Percentiles rank a stretch among this genome's conserved stretches.
Conservation (phyloP, 2,113 vertebrate genomes). For the Oryzias javanicus region DNA sequence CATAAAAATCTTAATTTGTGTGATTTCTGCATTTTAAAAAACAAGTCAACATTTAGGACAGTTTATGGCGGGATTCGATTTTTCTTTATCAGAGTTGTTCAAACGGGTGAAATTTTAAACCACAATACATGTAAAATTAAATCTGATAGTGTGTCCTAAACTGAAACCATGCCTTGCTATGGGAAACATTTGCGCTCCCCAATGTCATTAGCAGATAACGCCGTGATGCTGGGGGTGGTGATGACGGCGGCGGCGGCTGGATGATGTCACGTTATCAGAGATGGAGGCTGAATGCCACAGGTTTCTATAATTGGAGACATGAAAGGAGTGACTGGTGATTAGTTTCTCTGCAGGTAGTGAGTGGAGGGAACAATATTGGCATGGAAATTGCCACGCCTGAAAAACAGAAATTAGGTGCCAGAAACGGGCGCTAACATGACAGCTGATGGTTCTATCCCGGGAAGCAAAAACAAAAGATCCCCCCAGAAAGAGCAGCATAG, state of each 20-base stretch:
- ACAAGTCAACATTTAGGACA: not conserved
- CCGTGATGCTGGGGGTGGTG: not conserved
- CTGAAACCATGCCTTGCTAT: not conserved
- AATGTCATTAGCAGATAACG: slow-evolving; percentile 2
- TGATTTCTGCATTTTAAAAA: too few species aligned
- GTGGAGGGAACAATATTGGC: not conserved
- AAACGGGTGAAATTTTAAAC: not conserved
- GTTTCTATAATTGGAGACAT: slow-evolving; percentile 9
- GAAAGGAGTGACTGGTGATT: not conserved
- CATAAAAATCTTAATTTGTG: too few species aligned
- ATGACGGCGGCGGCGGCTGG: slow-evolving; percentile 1
- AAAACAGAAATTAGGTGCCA: not conserved
- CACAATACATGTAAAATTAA: too few species aligned
- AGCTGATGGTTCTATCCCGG: slow-evolving; percentile 2
- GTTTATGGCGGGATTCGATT: not conserved
- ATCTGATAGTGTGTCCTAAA: slow-evolving; percentile 1
- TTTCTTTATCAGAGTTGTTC: slow-evolving; percentile 4
- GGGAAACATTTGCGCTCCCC: slow-evolving; percentile 1
- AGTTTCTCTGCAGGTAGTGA: slow-evolving; percentile 12
- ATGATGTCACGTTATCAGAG: slow-evolving; percentile 4
- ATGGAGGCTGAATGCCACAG: not conserved
- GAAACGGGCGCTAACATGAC: not conserved
- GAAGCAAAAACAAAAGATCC: not conserved
- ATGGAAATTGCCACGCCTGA: not conserved
- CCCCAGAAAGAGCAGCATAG: not conserved